Evolutionary conservation across 1,140 invertebrate species (phyloP).

Genomic region (Trachymyrmex septentrionalis): DNA sequence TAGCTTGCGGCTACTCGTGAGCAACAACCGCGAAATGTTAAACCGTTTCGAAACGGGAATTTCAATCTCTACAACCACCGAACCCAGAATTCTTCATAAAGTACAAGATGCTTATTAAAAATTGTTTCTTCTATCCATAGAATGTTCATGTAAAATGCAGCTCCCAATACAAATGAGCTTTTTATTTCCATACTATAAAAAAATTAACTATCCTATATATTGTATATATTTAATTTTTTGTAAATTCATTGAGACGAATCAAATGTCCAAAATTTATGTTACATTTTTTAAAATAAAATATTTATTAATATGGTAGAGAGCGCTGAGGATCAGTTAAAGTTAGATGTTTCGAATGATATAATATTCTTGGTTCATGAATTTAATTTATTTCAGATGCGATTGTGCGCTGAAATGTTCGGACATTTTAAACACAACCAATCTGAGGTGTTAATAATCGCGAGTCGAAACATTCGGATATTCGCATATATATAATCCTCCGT

Average conservation of each 20-base stretch:
- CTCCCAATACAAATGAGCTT: background rate
- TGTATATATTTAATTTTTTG: background rate
- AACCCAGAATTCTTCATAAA: conserved; percentile 42
- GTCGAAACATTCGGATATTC: no score
- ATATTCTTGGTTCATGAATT: no score
- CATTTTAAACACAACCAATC: no score
- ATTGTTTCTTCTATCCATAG: conserved; percentile 40
- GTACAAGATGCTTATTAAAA: conserved; percentile 51
- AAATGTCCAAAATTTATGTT: background rate
- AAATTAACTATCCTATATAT: background rate
- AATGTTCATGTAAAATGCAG: conserved; percentile 34
- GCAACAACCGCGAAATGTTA: conserved; percentile 63
- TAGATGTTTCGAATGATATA: no score
- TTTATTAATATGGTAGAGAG: background rate
- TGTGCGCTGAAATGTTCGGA: no score
- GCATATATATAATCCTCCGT: no score
- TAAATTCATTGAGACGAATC: background rate
- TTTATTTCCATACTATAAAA: background rate
- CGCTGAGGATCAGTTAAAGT: no score
- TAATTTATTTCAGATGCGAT: no score
- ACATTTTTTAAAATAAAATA: conserved; percentile 4
- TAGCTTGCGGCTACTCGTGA: conserved; percentile 58
- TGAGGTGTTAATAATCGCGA: no score
- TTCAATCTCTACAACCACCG: conserved; percentile 41
- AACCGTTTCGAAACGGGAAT: conserved; percentile 53